phyloP scores from a whole-genome alignment of 2,797 vertebrate genomes.

The Thamnophis elegans region DNA sequence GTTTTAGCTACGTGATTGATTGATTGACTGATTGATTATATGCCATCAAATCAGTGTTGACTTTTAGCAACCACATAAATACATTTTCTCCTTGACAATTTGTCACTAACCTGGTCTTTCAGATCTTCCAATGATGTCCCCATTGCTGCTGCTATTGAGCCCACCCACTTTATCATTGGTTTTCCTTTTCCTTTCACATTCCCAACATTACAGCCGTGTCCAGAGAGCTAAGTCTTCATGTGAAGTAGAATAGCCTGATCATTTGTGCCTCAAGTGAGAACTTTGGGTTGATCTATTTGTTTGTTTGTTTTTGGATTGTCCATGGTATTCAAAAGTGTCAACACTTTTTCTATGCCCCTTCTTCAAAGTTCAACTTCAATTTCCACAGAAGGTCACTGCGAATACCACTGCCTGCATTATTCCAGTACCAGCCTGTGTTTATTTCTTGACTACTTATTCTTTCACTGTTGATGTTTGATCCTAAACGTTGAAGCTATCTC shows the following conservation, averaged over 20 bases:
- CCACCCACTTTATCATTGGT: not conserved
- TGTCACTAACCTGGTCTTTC: not conserved
- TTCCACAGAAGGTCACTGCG: not conserved
- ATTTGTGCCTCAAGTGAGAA: not conserved
- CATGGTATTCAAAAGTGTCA: not conserved
- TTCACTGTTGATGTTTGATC: not conserved
- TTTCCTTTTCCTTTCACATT: not conserved
- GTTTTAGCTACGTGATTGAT: not conserved
- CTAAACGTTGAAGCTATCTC: not conserved
- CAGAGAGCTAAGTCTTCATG: not conserved
- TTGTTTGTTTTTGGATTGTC: not conserved
- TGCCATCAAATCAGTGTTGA: not conserved
- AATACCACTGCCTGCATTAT: not conserved
- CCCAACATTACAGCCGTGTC: not conserved
- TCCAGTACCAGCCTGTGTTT: not conserved
- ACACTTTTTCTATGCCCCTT: not conserved
- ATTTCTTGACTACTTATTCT: not conserved
- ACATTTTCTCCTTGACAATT: not conserved
- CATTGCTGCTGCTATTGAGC: not conserved
- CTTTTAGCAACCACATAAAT: not conserved
- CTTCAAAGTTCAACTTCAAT: not conserved
- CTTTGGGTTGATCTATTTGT: not conserved
- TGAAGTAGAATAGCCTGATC: not conserved
- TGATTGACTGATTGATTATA: too few relatives aligned
- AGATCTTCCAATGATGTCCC: not conserved